Conservation (phyloP, 2,113 vertebrate genomes). For the Proteles cristata region DNA sequence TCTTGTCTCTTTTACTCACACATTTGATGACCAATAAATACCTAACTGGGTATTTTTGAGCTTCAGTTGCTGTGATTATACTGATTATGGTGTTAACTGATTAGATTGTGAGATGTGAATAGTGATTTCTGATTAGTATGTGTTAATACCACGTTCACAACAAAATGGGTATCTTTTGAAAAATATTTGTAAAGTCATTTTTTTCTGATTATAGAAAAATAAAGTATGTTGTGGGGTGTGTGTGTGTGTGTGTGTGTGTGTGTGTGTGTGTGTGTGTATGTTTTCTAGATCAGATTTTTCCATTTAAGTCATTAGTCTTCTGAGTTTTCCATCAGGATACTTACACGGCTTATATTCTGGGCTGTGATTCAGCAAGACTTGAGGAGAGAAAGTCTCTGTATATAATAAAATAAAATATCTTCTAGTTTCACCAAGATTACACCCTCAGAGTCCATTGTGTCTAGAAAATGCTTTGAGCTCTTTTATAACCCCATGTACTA, state of each 20-base stretch:
- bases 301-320: constrained; percentile 38
- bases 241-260: background rate
- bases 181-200: constrained; percentile 18
- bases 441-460: constrained; percentile 46
- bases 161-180: background rate
- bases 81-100: constrained; percentile 36
- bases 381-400: constrained; percentile 51
- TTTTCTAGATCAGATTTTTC: background rate
- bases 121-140: constrained; percentile 21
- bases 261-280: background rate
- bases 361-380: background rate
- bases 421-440: constrained; percentile 62
- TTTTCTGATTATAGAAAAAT: constrained; percentile 50
- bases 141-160: background rate
- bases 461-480: constrained; percentile 61
- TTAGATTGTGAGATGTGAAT: constrained; percentile 27
- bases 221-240: background rate
- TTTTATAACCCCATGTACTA: constrained; percentile 68
- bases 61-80: background rate
- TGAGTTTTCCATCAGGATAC: constrained; percentile 42
- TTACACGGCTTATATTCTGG: background rate
- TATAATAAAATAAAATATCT: constrained; percentile 52
- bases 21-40: background rate
- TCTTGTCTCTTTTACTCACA: background rate
- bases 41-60: constrained; percentile 11